phyloP scores from a whole-genome alignment of 2,888 invertebrate genomes.

The Acrobasis consociella region DNA sequence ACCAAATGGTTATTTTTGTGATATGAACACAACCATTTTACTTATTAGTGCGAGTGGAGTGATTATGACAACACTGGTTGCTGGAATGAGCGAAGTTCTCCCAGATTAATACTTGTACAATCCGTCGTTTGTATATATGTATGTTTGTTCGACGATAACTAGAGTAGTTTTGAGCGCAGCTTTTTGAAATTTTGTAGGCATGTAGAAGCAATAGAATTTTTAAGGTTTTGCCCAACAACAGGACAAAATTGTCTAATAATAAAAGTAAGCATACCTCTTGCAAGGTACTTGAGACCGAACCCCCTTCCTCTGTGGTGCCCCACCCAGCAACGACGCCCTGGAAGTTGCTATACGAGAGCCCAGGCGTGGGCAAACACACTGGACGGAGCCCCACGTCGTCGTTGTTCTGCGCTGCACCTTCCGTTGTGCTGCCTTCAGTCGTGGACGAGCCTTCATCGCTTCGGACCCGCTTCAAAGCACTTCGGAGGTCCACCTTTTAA shows the following conservation, averaged over 20 bases:
- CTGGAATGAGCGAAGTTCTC: too few species aligned
- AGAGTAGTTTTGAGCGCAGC: too few species aligned
- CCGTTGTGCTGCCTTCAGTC: neutral
- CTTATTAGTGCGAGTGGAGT: too few species aligned
- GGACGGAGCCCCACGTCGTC: conserved; percentile 84
- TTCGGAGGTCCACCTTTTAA: conserved; percentile 64
- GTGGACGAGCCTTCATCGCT: conserved; percentile 29
- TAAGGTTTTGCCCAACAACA: too few species aligned
- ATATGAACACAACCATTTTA: too few species aligned
- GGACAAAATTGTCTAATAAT: too few species aligned
- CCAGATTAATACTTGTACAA: too few species aligned
- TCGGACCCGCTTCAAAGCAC: conserved; percentile 57
- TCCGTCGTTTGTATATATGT: too few species aligned
- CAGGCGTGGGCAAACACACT: conserved; percentile 88
- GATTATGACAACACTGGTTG: too few species aligned
- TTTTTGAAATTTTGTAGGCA: too few species aligned
- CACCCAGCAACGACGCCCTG: conserved; percentile 88
- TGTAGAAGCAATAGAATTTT: too few species aligned
- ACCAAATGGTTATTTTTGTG: neutral
- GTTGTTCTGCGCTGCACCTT: conserved; percentile 35
- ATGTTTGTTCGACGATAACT: too few species aligned
- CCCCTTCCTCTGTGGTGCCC: conserved; percentile 89
- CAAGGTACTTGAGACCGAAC: conserved; percentile 85
- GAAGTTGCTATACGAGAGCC: conserved; percentile 78
- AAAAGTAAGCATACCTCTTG: conserved; percentile 84